Base-by-base conservation (phyloP, 1,140 invertebrate species). In the Drosophila lowei region DNA sequence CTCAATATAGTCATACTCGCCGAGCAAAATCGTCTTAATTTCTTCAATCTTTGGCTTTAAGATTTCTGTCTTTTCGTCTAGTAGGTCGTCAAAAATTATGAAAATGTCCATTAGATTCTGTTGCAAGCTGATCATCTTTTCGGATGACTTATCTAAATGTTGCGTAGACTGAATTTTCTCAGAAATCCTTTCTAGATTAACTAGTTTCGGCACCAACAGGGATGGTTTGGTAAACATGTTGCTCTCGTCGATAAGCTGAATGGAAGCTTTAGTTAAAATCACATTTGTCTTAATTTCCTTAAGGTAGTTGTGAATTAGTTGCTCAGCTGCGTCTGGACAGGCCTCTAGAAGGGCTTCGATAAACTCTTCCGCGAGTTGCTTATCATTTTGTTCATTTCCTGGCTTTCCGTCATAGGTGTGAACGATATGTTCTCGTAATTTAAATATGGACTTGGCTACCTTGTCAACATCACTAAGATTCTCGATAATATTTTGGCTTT, bases 31-130 rank as follows among this genome's bases (percentile, higher is more conserved):
- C 0, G 55, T 6, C 59, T 84, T 84, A 3, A 72, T 44, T 3
- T 65, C 55, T 25, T 85, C 80, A 16, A 80, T 77, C 16, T 44
- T 16, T 2, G 67, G 68, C 16, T 60, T 77, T 2, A 85, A 11
- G 13, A 23, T n/a, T 18, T 52, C 25, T 6, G 59, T 74, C 9
- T 63, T 65, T 2, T 88, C 78, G 34, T 81, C 67, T 18, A 72
- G 30, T 2, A 88, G 23, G 11, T 90, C 89, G 65, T 90, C 89
- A 2, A 89, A 44, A 21, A 89, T 70, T 6, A 80, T 60, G 34
- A 89, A 84, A 11, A 84, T 74, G 30, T 90, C 77, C 79, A 90
- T 89, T 23, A 90, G 42, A 52, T 64, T 80, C 49, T 89, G 77
- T 70, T 89, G 89, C 13, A 90, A 48, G 25, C 72, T 62, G 2